phyloP scores from a whole-genome alignment of 2,113 vertebrate genomes.

The Spea multiplicata region DNA sequence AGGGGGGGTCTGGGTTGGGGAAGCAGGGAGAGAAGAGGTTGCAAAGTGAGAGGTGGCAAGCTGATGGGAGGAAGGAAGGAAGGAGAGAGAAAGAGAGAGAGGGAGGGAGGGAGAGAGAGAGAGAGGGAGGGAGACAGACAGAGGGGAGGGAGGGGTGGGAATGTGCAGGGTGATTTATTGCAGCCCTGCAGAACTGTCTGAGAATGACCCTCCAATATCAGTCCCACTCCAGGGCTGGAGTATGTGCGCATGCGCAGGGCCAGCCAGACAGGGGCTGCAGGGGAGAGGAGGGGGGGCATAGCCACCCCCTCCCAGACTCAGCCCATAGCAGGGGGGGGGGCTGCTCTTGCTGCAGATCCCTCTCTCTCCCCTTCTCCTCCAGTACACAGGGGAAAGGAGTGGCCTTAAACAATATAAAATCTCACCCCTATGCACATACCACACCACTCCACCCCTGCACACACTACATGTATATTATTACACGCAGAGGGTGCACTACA shows the following conservation, averaged over 20 bases:
- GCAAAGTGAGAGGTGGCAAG: conserved; percentile 48
- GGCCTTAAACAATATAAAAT: conserved; percentile 34
- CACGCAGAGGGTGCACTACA: neutral
- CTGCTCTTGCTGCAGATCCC: conserved; percentile 42
- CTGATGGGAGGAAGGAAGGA: conserved; percentile 49
- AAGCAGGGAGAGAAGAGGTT: conserved; percentile 45
- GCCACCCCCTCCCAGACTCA: conserved; percentile 34
- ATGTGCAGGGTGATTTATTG: conserved; percentile 46
- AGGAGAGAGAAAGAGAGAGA: conserved; percentile 20
- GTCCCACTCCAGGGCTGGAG: conserved; percentile 42
- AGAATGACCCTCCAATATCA: conserved; percentile 49
- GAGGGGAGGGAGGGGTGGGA: conserved; percentile 41
- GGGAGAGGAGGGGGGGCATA: conserved; percentile 26
- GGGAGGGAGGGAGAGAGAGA: conserved; percentile 34
- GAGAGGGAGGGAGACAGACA: conserved; percentile 38
- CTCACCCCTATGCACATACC: conserved; percentile 40
- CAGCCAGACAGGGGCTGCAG: conserved; percentile 46
- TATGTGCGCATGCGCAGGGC: conserved; percentile 23
- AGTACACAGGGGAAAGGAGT: conserved; percentile 49
- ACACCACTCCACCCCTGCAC: conserved; percentile 35
- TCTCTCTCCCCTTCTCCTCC: conserved; percentile 36
- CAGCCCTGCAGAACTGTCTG: conserved; percentile 49
- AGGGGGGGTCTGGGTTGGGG: conserved; percentile 31
- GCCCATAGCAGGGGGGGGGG: conserved; percentile 43
- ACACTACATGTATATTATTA: conserved; percentile 3